Evolutionary conservation across 2,888 invertebrate species (phyloP), one percentile per base, ranked within the genome.

Genomic region (Plemyria rubiginata): DNA sequence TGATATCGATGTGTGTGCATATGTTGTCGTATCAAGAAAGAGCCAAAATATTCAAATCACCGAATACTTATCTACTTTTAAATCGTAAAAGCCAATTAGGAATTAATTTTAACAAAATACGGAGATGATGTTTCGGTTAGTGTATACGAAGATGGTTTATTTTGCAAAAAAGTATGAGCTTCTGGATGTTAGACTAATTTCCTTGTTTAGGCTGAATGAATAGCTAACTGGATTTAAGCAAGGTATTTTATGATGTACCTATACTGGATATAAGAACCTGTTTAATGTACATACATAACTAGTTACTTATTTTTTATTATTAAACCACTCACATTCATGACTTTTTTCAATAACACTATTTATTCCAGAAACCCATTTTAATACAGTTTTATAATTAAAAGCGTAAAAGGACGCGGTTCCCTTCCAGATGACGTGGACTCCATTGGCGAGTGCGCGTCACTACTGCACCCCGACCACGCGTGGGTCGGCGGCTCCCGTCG

Each of bases 391-490:
- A 63, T 65, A 65, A 65, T 65, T 57, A 60, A 60, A 65, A 54
- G 65, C 65, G 60, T 60, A 61, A 54, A 65, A 65, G 65, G 65
- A 65, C 65, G 64, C 60, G 46, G 62, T 52, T 65, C 59, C 9
- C 67, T 77, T 78, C 55, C 82, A 87, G 95, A 96, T 84, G 96
- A 96, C 73, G 94, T 96, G 59, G 96, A 96, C 79, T 96, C 96
- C 1, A 96, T 96, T 75, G 95, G 96, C 49, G 96, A 96, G 84
- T 95, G 95, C 69, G 94, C 95, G 4, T 95, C 96, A 67, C 93
- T 96, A 66, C 92, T 97, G 43, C 98, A 97, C 87, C 98, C 97
- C 0, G 97, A 97, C 88, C 96, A 96, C 85, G 97, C 97, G 1
- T 97, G 96, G 95, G 93, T 93, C 52, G 95, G 94, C 0, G 95